These are phyloP conservation scores for Poecilia velifera DNA, from an alignment of 2,797 vertebrate genomes.

Conservation along the genomic window DNA sequence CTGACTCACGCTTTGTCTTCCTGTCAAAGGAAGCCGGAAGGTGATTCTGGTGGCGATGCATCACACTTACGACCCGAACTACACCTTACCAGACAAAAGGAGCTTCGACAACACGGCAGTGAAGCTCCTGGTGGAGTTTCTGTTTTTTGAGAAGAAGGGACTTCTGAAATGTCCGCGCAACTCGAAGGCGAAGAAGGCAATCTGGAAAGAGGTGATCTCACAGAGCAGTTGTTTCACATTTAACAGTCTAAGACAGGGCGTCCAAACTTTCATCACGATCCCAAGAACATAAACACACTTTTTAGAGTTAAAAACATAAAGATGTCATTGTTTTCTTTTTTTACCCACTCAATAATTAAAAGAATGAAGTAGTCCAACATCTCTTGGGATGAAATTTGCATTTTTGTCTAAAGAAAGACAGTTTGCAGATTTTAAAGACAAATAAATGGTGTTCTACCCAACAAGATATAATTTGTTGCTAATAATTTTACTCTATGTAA, in stretches of 20 bases:
- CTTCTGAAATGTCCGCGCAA: constrained; percentile 33
- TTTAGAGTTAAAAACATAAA: too few species aligned
- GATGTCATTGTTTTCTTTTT: neutral
- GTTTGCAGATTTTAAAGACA: neutral
- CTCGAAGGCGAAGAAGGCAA: neutral
- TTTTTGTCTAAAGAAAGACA: neutral
- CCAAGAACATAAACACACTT: neutral
- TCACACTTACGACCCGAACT: constrained; percentile 46
- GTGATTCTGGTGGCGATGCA: constrained; percentile 64
- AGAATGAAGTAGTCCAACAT: too few species aligned
- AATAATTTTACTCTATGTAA: neutral
- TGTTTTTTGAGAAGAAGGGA: constrained; percentile 50
- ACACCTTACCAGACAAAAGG: constrained; percentile 22
- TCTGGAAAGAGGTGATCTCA: constrained; percentile 20
- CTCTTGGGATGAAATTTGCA: neutral
- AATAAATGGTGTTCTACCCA: neutral
- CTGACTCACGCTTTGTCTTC: constrained; percentile 20
- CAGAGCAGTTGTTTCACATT: neutral
- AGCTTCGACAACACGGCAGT: accelerated
- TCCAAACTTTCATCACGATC: too few species aligned
- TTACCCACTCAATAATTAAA: neutral
- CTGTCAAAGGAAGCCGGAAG: accelerated
- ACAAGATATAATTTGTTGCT: neutral
- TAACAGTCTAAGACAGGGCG: too few species aligned
- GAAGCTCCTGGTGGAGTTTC: constrained; percentile 37